phyloP scores from a whole-genome alignment of 2,888 invertebrate species.

The Dyspetes luteomarginatus region DNA sequence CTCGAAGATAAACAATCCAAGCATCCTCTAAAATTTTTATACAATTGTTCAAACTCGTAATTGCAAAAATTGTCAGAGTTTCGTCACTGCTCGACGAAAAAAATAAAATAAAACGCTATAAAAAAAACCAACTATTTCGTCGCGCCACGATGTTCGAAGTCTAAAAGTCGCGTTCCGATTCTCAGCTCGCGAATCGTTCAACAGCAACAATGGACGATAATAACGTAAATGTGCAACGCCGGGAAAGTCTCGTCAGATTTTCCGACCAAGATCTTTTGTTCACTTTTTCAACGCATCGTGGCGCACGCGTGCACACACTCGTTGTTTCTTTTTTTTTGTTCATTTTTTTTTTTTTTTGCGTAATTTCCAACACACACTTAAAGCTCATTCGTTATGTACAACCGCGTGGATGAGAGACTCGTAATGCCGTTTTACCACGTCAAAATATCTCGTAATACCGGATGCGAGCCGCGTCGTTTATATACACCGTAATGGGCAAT shows the following conservation, averaged over 20 bases:
- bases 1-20: not conserved
- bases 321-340: constrained; percentile 26
- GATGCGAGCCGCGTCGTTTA: constrained; percentile 29
- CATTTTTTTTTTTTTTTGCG: constrained; percentile 51
- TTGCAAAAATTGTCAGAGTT: constrained; percentile 38
- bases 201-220: constrained; percentile 57
- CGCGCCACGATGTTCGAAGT: constrained; percentile 24
- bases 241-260: constrained; percentile 63
- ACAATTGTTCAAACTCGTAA: not conserved
- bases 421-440: constrained; percentile 8
- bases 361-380: constrained; percentile 41
- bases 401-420: not conserved
- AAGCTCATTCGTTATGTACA: constrained; percentile 9
- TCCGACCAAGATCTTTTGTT: constrained; percentile 57
- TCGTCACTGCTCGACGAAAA: constrained; percentile 32
- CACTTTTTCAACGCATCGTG: constrained; percentile 65
- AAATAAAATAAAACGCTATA: not conserved
- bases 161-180: constrained; percentile 61
- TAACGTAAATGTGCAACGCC: constrained; percentile 52
- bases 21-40: not conserved
- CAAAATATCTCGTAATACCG: constrained; percentile 54
- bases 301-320: constrained; percentile 51
- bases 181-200: constrained; percentile 42
- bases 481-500: constrained; percentile 49
- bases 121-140: constrained; percentile 27